Percentiles rank a stretch among this genome's conserved stretches.
phyloP scores from a whole-genome alignment of 2,888 invertebrate species.

The Agriopis marginaria region DNA sequence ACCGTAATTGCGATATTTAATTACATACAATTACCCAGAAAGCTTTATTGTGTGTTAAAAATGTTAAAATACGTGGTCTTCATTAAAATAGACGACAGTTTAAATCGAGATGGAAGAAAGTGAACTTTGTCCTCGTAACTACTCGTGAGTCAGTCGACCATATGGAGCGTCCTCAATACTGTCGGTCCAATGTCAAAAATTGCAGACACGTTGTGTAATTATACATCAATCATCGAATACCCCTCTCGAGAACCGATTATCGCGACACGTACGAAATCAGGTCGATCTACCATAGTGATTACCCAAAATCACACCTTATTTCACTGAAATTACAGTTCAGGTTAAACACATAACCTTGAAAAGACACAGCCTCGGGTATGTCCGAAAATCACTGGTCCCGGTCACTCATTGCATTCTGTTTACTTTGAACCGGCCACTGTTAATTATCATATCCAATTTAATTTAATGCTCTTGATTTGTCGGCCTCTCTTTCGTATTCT shows the following conservation, averaged over 20 bases:
- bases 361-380: conserved; percentile 51
- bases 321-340: conserved; percentile 48
- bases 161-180: conserved; percentile 52
- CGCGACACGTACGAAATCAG: conserved; percentile 66
- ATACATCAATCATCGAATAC: conserved; percentile 63
- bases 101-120: conserved; percentile 30
- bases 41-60: conserved; percentile 63
- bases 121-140: conserved; percentile 24
- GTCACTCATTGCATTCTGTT: conserved; percentile 59
- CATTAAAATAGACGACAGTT: conserved; percentile 37
- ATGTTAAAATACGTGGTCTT: conserved; percentile 47
- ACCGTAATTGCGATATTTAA: conserved; percentile 64
- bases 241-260: conserved; percentile 63
- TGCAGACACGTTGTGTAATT: conserved; percentile 56
- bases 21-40: conserved; percentile 60
- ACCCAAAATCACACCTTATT: conserved; percentile 51
- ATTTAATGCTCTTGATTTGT: conserved; percentile 60
- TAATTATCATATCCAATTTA: conserved; percentile 73
- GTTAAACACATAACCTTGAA: conserved; percentile 49
- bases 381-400: conserved; percentile 58
- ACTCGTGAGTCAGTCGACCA: conserved; percentile 24
- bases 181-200: conserved; percentile 56
- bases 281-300: conserved; percentile 53
- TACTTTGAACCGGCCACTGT: conserved; percentile 71
- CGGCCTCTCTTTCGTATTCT: conserved; percentile 51